Base-by-base conservation (phyloP, 2,113 vertebrate genomes). In the Atractosteus spatula region DNA sequence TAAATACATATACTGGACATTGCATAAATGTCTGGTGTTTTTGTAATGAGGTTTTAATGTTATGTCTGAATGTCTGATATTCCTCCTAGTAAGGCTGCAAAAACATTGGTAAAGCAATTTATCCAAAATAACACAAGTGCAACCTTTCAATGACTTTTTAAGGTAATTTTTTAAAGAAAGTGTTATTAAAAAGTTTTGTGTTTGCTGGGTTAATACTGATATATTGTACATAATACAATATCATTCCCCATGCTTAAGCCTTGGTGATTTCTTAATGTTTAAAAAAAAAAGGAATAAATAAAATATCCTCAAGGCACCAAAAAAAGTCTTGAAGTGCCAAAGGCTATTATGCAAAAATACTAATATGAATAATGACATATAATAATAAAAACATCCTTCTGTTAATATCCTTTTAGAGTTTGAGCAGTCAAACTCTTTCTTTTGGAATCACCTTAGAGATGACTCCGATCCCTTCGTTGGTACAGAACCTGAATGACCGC, bases 251-350 rank as follows among this genome's bases (percentile, higher is more conserved):
- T 78, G 85, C 74, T 81, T 55, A 83, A 84, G 83, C 69, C 67
- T 81, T 65, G 69, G 74, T 83, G 69, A 86, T 76, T 75, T 76
- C 70, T 80, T 68, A 74, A 83, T 83, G 82, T 79, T 83, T 86
- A 29, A 29, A 29, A 29, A 83, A 80, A 89, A 89, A 88, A 84
- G 61, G 88, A 91, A 91, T 90, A 88, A 91, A 89, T 88, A 84
- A 77, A 71, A 76, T 88, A 89, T 84, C 81, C 78, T 87, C 79
- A 83, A 91, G 88, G 88, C 91, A 91, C 87, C 79, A 29, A 84
- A 77, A 71, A 76, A 89, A 89, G 83, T 81, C 78, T 87, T 80
- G 83, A 91, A 87, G 89, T 90, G 90, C 87, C 79, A 82, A 88
- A 91, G 88, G 86, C 88, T 81, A 86, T 85, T 59, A 81, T 79